Percentiles rank a stretch among this genome's conserved stretches.
Evolutionary conservation across 2,888 invertebrate genomes (phyloP).

Genomic region (Oligia fasciuncula): DNA sequence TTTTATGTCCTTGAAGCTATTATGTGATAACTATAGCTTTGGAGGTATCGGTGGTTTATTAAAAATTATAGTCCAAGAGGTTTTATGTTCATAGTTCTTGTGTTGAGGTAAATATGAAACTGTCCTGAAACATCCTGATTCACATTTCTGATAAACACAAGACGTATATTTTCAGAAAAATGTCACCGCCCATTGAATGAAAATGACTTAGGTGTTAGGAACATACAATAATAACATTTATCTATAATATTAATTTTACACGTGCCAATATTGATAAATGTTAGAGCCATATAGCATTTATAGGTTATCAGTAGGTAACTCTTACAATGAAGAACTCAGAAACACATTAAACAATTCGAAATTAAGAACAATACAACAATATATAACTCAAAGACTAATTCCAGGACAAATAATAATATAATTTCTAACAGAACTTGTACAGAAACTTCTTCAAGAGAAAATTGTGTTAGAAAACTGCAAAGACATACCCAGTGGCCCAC

Average conservation of each 20-base stretch:
- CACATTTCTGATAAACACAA: neutral
- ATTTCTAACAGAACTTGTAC: slow-evolving; percentile 35
- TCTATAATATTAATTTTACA: neutral
- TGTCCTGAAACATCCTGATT: too few species aligned
- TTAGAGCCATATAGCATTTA: slow-evolving; percentile 21
- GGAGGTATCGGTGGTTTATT: slow-evolving; percentile 65
- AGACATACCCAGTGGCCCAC: slow-evolving; percentile 16
- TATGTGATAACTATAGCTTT: slow-evolving; percentile 69
- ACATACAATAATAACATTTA: neutral
- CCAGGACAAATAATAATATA: slow-evolving; percentile 37
- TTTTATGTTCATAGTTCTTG: slow-evolving; percentile 34
- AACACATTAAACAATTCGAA: slow-evolving; percentile 38
- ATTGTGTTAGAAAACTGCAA: slow-evolving; percentile 28
- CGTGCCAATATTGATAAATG: slow-evolving; percentile 14
- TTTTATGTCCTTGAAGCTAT: slow-evolving; percentile 69
- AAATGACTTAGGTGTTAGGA: neutral
- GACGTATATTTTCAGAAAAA: neutral
- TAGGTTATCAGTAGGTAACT: slow-evolving; percentile 36
- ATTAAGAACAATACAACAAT: slow-evolving; percentile 38
- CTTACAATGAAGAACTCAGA: slow-evolving; percentile 20
- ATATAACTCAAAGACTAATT: slow-evolving; percentile 43
- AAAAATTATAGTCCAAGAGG: slow-evolving; percentile 60
- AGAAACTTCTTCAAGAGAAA: slow-evolving; percentile 25
- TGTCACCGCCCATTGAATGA: neutral
- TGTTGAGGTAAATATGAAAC: slow-evolving; percentile 20